phyloP scores from a whole-genome alignment of 2,797 vertebrate genomes.

The Eulemur albifrons region DNA sequence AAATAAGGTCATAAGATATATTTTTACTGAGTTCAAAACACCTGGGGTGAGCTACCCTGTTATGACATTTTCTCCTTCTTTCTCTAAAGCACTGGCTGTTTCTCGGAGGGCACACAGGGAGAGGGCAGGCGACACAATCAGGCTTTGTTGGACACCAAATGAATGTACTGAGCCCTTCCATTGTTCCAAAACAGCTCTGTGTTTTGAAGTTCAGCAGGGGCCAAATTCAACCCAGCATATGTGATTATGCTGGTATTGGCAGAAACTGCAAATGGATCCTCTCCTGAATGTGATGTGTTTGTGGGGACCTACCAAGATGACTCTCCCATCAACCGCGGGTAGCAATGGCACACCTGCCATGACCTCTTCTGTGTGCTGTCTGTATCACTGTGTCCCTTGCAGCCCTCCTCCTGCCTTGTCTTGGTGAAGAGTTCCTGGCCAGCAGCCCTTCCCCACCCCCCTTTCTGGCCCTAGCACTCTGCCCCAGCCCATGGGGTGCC shows the following conservation, averaged over 20 bases:
- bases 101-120: background rate
- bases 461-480: background rate
- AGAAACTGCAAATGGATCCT: background rate
- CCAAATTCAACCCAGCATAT: background rate
- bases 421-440: background rate
- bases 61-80: slow-evolving; percentile 25
- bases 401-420: background rate
- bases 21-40: background rate
- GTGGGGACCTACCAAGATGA: background rate
- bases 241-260: background rate
- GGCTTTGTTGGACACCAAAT: slow-evolving; percentile 15
- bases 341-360: background rate
- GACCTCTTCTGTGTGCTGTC: background rate
- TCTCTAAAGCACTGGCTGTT: background rate
- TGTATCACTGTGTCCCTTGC: background rate
- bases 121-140: background rate
- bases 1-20: background rate
- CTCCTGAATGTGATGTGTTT: background rate
- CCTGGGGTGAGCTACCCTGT: background rate
- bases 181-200: slow-evolving; percentile 45
- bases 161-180: background rate
- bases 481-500: background rate
- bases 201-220: background rate
- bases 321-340: background rate
- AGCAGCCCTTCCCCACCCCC: background rate